Conservation (phyloP, 2,113 vertebrate species). For the Hypomesus transpacificus region DNA sequence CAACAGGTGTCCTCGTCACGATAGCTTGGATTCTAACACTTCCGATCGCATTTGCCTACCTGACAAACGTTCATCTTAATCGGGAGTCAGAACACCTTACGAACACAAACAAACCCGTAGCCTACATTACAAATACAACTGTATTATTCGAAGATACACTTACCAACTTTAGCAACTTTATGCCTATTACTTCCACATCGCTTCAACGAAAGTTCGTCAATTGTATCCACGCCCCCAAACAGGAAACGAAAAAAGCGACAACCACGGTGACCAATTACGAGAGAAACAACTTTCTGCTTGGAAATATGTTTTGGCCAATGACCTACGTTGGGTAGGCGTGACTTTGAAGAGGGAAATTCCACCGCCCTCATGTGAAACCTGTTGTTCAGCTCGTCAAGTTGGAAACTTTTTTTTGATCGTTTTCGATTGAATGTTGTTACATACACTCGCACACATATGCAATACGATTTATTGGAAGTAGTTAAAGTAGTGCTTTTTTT, state of each 20-base stretch:
- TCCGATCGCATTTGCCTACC: too few species aligned
- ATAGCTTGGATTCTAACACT: too few species aligned
- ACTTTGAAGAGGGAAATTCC: slow-evolving; percentile 65
- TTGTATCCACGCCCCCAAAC: slow-evolving; percentile 36
- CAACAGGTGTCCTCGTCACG: neutral
- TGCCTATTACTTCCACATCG: slow-evolving; percentile 17
- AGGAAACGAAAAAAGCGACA: slow-evolving; percentile 57
- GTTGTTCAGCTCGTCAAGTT: too few species aligned
- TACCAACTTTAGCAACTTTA: slow-evolving; percentile 42
- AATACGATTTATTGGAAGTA: neutral
- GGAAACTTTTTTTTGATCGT: too few species aligned
- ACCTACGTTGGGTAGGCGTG: slow-evolving; percentile 21
- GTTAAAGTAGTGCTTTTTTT: neutral
- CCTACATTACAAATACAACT: neutral
- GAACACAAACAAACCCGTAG: neutral
- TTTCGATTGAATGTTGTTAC: neutral
- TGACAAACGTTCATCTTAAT: neutral
- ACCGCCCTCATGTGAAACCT: slow-evolving; percentile 3
- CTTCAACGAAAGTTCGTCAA: slow-evolving; percentile 2
- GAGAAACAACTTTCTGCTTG: neutral
- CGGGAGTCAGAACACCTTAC: neutral
- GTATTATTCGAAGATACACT: slow-evolving; percentile 18
- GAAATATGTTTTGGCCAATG: slow-evolving; percentile 21
- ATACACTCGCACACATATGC: neutral
- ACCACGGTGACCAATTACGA: slow-evolving; percentile 46